Evolutionary conservation across 1,140 invertebrate genomes (phyloP).

Genomic region (Bombus turneri): DNA sequence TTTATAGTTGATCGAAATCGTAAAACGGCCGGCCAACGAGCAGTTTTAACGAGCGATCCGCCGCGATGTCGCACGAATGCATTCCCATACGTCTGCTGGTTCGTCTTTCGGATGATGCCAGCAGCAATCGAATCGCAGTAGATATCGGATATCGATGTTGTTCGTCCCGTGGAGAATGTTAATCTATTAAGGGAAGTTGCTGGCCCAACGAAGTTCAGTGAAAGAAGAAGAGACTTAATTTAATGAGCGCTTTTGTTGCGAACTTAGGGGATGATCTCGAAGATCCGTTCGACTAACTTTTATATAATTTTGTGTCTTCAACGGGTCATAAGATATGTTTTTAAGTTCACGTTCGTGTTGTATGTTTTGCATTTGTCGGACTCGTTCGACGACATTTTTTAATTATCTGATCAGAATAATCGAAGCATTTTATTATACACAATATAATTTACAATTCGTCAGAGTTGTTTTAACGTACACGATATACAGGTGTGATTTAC

Average conservation of each 20-base stretch:
- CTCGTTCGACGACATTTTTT: neutral
- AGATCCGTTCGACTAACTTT: neutral
- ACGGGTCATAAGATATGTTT: too few relatives aligned
- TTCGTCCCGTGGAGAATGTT: neutral
- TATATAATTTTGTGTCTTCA: neutral
- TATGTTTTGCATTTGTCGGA: neutral
- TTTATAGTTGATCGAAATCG: slow-evolving; percentile 79
- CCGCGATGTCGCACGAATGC: neutral
- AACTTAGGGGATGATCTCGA: neutral
- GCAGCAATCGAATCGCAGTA: too few relatives aligned
- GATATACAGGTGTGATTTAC: neutral
- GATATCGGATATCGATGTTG: neutral
- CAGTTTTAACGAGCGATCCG: slow-evolving; percentile 55
- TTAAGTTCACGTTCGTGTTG: too few relatives aligned
- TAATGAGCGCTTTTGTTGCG: neutral
- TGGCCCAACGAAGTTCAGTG: neutral
- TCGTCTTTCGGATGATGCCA: too few relatives aligned
- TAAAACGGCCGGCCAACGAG: slow-evolving; percentile 64
- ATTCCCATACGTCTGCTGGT: too few relatives aligned
- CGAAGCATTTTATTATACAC: neutral
- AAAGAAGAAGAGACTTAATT: neutral
- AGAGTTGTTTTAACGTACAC: neutral
- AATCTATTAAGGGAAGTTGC: neutral
- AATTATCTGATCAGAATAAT: neutral
- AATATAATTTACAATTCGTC: neutral